These are phyloP conservation scores for Apamea monoglypha DNA, from an alignment of 2,888 invertebrate genomes.

Conservation along the genomic window DNA sequence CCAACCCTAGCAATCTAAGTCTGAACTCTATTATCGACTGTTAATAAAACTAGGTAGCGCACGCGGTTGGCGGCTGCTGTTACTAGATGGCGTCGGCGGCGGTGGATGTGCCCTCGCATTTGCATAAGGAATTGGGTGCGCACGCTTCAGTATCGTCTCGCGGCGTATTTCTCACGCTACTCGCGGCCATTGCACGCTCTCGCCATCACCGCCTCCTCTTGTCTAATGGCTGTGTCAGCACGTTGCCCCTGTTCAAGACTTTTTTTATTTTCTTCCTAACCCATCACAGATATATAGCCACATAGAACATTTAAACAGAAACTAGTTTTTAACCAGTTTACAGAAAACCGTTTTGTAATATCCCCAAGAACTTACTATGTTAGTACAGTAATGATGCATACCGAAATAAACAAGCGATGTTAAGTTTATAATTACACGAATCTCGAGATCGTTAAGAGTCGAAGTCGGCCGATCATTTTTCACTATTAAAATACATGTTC, in stretches of 20 bases:
- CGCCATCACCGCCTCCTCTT: constrained; percentile 72
- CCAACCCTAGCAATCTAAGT: constrained; percentile 72
- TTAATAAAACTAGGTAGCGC: constrained; percentile 82
- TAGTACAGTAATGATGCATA: constrained; percentile 71
- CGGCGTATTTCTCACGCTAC: constrained; percentile 87
- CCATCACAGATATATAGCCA: constrained; percentile 50
- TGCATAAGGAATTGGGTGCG: constrained; percentile 89
- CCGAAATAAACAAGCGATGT: constrained; percentile 80
- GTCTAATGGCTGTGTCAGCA: constrained; percentile 77
- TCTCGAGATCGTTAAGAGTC: constrained; percentile 77
- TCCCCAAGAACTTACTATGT: constrained; percentile 71
- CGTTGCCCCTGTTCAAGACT: constrained; percentile 67
- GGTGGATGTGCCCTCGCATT: constrained; percentile 81
- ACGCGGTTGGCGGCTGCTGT: constrained; percentile 70
- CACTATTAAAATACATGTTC: constrained; percentile 81
- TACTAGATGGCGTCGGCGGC: constrained; percentile 72
- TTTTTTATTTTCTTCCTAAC: constrained; percentile 65
- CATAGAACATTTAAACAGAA: constrained; percentile 52
- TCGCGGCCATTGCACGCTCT: constrained; percentile 73
- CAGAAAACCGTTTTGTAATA: constrained; percentile 76
- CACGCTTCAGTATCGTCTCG: constrained; percentile 84
- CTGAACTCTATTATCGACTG: constrained; percentile 80
- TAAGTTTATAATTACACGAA: constrained; percentile 82
- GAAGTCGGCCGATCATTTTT: constrained; percentile 80
- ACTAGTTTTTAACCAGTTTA: constrained; percentile 65